phyloP scores from a whole-genome alignment of 2,797 vertebrate species.

The Martes flavigula region DNA sequence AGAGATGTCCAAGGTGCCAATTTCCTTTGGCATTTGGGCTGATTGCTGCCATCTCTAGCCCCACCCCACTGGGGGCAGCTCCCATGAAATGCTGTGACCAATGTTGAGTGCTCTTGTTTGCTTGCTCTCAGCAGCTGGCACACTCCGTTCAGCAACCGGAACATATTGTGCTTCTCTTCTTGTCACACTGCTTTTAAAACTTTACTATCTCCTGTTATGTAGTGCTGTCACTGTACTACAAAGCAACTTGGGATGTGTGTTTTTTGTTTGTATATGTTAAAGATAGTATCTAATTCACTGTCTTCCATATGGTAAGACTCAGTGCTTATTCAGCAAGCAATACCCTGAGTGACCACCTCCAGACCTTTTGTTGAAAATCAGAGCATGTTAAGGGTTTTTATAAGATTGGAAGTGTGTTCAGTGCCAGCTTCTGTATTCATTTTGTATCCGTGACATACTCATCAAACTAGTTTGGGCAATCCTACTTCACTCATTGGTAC shows the following conservation, averaged over 20 bases:
- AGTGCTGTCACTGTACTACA: neutral
- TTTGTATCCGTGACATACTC: conserved; percentile 5
- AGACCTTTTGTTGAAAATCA: conserved; percentile 37
- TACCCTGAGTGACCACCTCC: neutral
- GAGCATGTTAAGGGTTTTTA: neutral
- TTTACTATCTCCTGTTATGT: neutral
- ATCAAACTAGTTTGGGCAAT: neutral
- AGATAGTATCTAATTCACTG: neutral
- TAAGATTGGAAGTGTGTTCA: neutral
- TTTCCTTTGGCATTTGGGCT: conserved; percentile 21
- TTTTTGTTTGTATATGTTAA: conserved; percentile 13
- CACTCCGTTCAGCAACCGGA: neutral
- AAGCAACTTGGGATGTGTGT: neutral
- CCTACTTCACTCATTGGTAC: neutral
- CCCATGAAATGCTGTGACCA: neutral
- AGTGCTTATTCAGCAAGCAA: conserved; percentile 2
- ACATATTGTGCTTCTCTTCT: conserved; percentile 32
- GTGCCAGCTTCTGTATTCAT: conserved; percentile 1
- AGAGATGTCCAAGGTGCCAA: neutral
- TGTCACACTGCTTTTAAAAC: conserved; percentile 27
- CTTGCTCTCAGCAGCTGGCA: neutral
- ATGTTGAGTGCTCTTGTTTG: conserved; percentile 24
- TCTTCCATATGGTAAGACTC: neutral
- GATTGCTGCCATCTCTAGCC: neutral
- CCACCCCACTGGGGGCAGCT: neutral